Percentiles rank a stretch among this genome's conserved stretches.
Conservation (phyloP, 2,113 vertebrate species). For the Lophotis ruficrista region DNA sequence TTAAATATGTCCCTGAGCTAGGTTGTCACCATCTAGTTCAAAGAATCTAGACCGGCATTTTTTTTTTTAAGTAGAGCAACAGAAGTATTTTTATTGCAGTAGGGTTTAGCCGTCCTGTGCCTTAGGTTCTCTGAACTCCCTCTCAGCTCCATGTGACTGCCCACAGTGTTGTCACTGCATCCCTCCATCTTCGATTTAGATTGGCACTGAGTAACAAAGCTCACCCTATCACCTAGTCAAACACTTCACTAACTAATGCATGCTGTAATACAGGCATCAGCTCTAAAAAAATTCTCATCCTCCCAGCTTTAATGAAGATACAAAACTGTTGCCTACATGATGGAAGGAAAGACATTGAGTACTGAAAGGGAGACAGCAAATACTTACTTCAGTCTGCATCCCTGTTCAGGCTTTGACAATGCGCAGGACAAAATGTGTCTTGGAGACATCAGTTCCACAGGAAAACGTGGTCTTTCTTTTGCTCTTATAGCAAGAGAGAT, state of each 20-base stretch:
- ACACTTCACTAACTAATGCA: not conserved
- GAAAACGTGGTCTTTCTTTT: not conserved
- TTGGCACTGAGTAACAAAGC: not conserved
- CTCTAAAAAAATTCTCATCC: not conserved
- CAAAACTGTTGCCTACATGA: not conserved
- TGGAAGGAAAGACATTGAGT: not conserved
- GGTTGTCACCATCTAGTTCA: not conserved
- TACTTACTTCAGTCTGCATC: not conserved
- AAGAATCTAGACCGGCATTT: not conserved
- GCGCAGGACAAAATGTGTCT: not conserved
- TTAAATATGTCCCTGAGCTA: not conserved
- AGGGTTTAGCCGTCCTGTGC: not conserved
- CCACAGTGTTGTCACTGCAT: not conserved
- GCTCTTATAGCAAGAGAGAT: not conserved
- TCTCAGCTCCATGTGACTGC: not conserved
- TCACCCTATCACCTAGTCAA: not conserved
- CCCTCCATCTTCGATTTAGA: not conserved
- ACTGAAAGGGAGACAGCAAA: not conserved
- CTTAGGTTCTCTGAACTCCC: not conserved
- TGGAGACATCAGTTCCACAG: not conserved
- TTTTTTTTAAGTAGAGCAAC: not conserved
- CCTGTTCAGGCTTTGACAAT: not conserved
- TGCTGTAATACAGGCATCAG: not conserved
- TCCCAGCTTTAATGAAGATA: not conserved
- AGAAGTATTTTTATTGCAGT: not conserved